A percentile compares a stretch with the other conserved stretches of the same genome.
These are phyloP conservation scores for Hemicrepidius hirtus DNA, from an alignment of 2,888 invertebrate species.

Conservation along the genomic window DNA sequence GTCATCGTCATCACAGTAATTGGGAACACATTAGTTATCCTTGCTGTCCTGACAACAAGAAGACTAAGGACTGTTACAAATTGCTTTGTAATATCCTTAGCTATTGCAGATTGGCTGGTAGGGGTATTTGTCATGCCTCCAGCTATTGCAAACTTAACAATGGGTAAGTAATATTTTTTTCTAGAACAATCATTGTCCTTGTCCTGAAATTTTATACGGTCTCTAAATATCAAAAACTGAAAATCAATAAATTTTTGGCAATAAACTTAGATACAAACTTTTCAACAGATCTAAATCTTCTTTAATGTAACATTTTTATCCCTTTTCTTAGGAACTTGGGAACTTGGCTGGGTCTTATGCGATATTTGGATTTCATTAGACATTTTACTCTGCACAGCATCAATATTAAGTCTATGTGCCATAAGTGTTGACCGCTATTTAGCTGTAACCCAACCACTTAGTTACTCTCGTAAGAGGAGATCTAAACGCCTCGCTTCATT, in stretches of 20 bases:
- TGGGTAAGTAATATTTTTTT: constrained; percentile 76
- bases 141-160: constrained; percentile 90
- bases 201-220: no score
- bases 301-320: no score
- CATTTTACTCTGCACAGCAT: constrained; percentile 94
- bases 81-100: constrained; percentile 95
- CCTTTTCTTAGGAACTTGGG: constrained; percentile 82
- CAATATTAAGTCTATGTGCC: constrained; percentile 93
- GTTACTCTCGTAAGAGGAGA: constrained; percentile 91
- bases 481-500: constrained; percentile 88
- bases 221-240: no score
- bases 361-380: constrained; percentile 95
- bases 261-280: no score
- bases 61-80: constrained; percentile 94
- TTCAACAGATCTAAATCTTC: no score
- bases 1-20: constrained; percentile 84
- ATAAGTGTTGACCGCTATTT: constrained; percentile 94
- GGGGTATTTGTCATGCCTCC: constrained; percentile 97
- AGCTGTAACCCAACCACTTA: constrained; percentile 94
- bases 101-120: constrained; percentile 93
- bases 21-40: constrained; percentile 93
- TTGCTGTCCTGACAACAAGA: constrained; percentile 90
- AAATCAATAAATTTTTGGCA: no score
- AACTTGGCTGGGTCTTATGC: constrained; percentile 90
- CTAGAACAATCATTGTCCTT: background rate